Conservation (phyloP, 2,113 vertebrate species). For the Macrotis lagotis region DNA sequence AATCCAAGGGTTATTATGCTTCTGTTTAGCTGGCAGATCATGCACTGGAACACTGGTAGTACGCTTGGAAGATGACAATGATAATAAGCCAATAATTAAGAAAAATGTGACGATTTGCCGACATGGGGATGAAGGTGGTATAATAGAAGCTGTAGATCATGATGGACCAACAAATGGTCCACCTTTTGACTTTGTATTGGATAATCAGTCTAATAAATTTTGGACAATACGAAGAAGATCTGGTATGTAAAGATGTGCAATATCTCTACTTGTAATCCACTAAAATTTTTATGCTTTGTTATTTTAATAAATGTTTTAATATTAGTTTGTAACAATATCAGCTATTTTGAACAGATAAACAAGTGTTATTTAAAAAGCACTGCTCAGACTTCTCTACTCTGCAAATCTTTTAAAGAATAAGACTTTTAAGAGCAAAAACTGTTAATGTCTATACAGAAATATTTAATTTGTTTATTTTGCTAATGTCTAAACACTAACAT, state of each 20-base stretch:
- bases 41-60: constrained; percentile 90
- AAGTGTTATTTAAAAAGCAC: neutral
- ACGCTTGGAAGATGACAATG: constrained; percentile 86
- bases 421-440: neutral
- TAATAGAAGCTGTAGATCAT: constrained; percentile 81
- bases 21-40: constrained; percentile 85
- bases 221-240: constrained; percentile 84
- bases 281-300: neutral
- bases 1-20: constrained; percentile 39
- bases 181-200: constrained; percentile 86
- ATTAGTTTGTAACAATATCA: neutral
- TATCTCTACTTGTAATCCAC: neutral
- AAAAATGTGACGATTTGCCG: constrained; percentile 83
- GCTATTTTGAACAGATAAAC: neutral
- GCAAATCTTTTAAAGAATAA: neutral
- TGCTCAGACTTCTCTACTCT: neutral
- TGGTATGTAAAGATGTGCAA: constrained; percentile 79
- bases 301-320: neutral
- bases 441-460: neutral
- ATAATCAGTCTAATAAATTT: constrained; percentile 64
- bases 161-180: constrained; percentile 82
- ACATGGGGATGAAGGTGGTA: constrained; percentile 77
- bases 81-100: constrained; percentile 83
- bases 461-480: neutral
- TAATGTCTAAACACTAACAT: neutral